phyloP scores from a whole-genome alignment of 2,888 invertebrate genomes.

The Pachydiplax longipennis region DNA sequence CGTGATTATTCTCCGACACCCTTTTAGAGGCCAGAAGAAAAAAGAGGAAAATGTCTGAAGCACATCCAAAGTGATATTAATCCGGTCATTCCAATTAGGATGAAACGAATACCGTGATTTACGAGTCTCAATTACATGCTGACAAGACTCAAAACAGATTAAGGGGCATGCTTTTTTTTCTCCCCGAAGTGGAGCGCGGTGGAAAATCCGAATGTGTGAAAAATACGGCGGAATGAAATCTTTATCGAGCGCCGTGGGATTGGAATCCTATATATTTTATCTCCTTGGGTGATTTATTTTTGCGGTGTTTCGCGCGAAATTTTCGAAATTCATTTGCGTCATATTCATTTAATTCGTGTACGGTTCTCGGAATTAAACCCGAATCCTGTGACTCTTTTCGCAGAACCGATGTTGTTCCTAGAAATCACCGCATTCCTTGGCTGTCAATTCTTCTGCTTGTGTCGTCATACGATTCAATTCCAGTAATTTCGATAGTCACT shows the following conservation, averaged over 20 bases:
- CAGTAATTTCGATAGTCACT: not conserved
- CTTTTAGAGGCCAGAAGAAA: not conserved
- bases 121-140: constrained; percentile 12
- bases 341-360: too few species aligned
- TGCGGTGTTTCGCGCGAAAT: too few species aligned
- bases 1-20: not conserved
- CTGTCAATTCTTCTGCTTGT: too few species aligned
- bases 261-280: too few species aligned
- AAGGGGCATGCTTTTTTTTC: not conserved
- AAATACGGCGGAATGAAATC: not conserved
- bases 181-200: not conserved
- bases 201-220: not conserved
- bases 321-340: too few species aligned
- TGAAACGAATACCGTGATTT: constrained; percentile 13
- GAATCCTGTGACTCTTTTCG: too few species aligned
- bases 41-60: not conserved
- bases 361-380: too few species aligned
- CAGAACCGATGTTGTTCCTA: too few species aligned
- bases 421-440: too few species aligned
- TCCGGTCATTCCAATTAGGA: not conserved
- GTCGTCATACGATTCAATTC: too few species aligned
- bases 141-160: constrained; percentile 16
- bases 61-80: constrained; percentile 3
- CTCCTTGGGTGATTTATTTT: too few species aligned
- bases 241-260: too few species aligned